Evolutionary conservation across 2,113 vertebrate genomes (phyloP).

Genomic region (Crocuta crocuta): DNA sequence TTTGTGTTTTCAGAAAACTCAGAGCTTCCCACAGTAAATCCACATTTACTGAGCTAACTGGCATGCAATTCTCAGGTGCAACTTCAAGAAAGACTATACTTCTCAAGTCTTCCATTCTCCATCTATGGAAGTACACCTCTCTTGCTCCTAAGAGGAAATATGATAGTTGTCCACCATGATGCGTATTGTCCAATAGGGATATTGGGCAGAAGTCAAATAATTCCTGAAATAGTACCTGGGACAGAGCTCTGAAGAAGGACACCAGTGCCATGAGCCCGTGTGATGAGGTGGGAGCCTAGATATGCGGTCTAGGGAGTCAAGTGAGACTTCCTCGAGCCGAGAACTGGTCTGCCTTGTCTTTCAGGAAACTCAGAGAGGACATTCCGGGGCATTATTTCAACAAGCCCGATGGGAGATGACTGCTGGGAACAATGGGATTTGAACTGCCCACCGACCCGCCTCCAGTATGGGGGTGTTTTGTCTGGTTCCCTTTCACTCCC

Average conservation of each 20-base stretch:
- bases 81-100: not conserved
- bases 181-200: not conserved
- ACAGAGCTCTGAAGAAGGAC: not conserved
- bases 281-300: not conserved
- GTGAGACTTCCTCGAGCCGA: not conserved
- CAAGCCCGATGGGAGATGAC: not conserved
- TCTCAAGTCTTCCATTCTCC: not conserved
- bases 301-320: not conserved
- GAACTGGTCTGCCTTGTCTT: not conserved
- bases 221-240: not conserved
- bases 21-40: not conserved
- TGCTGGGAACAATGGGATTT: not conserved
- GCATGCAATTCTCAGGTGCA: not conserved
- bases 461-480: not conserved
- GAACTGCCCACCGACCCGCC: not conserved
- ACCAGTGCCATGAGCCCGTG: not conserved
- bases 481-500: not conserved
- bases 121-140: not conserved
- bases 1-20: slow-evolving; percentile 53
- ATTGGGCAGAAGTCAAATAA: not conserved
- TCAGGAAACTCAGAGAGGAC: not conserved
- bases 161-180: not conserved
- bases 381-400: not conserved
- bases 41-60: not conserved
- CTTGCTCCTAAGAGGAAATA: not conserved